A percentile compares a stretch with the other conserved stretches of the same genome.
These are phyloP conservation scores for Etheostoma cragini DNA, from an alignment of 2,113 vertebrate genomes.

Conservation along the genomic window DNA sequence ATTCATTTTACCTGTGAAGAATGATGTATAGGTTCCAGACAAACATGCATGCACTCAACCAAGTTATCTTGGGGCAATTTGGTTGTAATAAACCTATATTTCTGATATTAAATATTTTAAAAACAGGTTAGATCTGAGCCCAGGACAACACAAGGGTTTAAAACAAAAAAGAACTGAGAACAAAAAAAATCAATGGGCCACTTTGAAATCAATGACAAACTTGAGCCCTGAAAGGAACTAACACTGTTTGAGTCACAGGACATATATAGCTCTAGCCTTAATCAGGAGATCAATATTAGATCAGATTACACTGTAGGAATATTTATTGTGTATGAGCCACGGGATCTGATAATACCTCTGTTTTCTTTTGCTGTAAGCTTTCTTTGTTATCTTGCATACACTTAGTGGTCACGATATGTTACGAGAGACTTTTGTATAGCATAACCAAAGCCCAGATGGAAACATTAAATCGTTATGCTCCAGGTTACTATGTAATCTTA, in stretches of 20 bases:
- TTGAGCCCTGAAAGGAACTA: conserved; percentile 2
- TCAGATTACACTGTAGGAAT: neutral
- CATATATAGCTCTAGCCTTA: too few relatives aligned
- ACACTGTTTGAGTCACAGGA: too few relatives aligned
- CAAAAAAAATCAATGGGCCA: neutral
- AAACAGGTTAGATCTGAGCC: too few relatives aligned
- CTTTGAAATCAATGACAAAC: neutral
- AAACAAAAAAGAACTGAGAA: neutral
- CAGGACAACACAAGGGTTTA: too few relatives aligned
- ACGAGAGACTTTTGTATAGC: neutral
- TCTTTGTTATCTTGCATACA: too few relatives aligned
- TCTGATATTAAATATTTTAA: too few relatives aligned
- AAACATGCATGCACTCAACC: too few relatives aligned
- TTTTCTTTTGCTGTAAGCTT: neutral
- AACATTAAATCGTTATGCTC: neutral
- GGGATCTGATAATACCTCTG: neutral
- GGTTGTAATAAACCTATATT: too few relatives aligned
- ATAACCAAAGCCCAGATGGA: neutral
- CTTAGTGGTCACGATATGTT: neutral
- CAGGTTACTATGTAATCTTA: neutral
- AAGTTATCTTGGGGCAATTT: too few relatives aligned
- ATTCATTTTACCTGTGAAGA: too few relatives aligned
- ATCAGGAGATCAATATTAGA: neutral
- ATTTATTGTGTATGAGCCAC: neutral
- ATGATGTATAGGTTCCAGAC: too few relatives aligned